A percentile compares a stretch with the other conserved stretches of the same genome.
Conservation (phyloP, 2,113 vertebrate species). For the Cebus imitator region DNA sequence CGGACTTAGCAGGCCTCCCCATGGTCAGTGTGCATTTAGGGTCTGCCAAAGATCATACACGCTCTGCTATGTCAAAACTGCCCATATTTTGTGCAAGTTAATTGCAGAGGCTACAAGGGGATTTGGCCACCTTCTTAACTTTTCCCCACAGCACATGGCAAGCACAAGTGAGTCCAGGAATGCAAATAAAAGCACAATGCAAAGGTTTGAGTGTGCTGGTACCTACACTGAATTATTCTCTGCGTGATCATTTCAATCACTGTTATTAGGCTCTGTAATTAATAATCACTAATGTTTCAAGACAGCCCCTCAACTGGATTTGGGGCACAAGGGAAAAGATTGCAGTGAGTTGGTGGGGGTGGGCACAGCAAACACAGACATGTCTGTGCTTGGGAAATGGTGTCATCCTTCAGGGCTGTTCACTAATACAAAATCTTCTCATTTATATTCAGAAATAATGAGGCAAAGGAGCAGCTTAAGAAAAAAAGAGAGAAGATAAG, state of each 20-base stretch:
- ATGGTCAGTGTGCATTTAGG: not conserved
- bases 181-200: not conserved
- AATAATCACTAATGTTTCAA: slow-evolving; percentile 52
- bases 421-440: slow-evolving; percentile 51
- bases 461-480: slow-evolving; percentile 38
- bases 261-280: slow-evolving; percentile 44
- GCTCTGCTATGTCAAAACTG: not conserved
- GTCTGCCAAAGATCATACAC: not conserved
- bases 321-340: not conserved
- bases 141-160: not conserved
- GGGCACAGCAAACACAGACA: not conserved
- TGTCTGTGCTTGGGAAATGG: not conserved
- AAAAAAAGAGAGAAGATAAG: slow-evolving; percentile 32
- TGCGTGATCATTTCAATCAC: not conserved
- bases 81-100: not conserved
- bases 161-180: not conserved
- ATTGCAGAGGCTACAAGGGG: not conserved
- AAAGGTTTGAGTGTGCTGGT: not conserved
- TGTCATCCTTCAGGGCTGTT: not conserved
- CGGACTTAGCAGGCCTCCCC: not conserved
- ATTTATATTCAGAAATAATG: slow-evolving; percentile 71
- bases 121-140: not conserved
- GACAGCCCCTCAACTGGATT: not conserved
- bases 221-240: not conserved
- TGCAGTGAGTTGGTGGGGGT: not conserved